Base-by-base conservation (phyloP, 2,888 invertebrate species). In the Epinotia nisella region DNA sequence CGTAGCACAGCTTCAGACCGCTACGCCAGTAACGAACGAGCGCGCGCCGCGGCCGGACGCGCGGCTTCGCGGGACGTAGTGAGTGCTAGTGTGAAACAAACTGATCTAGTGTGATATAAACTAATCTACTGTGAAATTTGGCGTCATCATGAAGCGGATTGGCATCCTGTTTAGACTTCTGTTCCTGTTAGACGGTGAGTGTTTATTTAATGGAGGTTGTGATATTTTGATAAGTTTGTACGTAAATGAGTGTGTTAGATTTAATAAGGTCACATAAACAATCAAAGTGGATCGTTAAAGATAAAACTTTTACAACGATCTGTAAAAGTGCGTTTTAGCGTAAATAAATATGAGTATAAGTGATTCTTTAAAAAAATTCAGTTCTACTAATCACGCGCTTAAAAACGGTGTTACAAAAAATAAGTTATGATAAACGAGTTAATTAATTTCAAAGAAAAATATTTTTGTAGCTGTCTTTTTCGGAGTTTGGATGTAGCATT, bases 131-230 rank as follows among this genome's bases (percentile, higher is more conserved):
- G 79, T 77, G 78, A 80, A 83, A 81, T 24, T 24, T 24, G 80
- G 78, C 71, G 90, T 89, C 83, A 88, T 88, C 86, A 91, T 92
- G 90, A 89, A 85, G 87, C 87, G 92, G 90, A 91, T 92, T 85
- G 91, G 90, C 79, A 87, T 92, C 78, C 86, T 92, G 78, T 90
- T 92, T 76, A 84, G 90, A 69, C 79, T 92, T 79, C 84, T 92
- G 83, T 92, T 92, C 77, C 82, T 92, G 72, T 88, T 92, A 76
- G 92, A 92, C 81, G 92, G 92, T 92, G 74, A 83, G 88, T 68
- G 35, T 24, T 29, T 56, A 29, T 11, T n/a, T 7, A 15, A 17
- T 19, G 5, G 3, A 5, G 11, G 13, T 17, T 39, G 1, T 24
- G 13, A 24, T 11, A 55, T 13, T 55, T 55, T 11, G 21, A 11